These are phyloP conservation scores for Cylas formicarius DNA, from an alignment of 1,140 invertebrate species.

Conservation along the genomic window DNA sequence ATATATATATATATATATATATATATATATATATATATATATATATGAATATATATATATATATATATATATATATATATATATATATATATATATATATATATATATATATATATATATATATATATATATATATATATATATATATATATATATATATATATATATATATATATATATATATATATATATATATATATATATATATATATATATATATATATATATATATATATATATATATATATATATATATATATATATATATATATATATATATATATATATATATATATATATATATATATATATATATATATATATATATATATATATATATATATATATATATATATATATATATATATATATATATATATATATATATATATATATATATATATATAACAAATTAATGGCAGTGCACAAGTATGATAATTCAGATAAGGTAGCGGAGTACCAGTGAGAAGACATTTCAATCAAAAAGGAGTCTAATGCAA, in stretches of 20 bases:
- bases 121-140: constrained; percentile 7
- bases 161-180: constrained; percentile 6
- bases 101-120: constrained; percentile 7
- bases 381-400: constrained; percentile 3
- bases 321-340: constrained; percentile 7
- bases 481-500: too few relatives aligned
- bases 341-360: constrained; percentile 5
- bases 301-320: constrained; percentile 7
- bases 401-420: background rate
- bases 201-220: constrained; percentile 7
- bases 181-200: constrained; percentile 7
- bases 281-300: constrained; percentile 4
- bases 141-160: constrained; percentile 6
- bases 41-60: constrained; percentile 5
- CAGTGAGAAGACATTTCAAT: too few relatives aligned
- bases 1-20: constrained; percentile 7
- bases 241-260: constrained; percentile 3
- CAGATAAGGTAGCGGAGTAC: too few relatives aligned
- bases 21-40: constrained; percentile 7
- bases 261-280: constrained; percentile 3
- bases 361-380: constrained; percentile 1
- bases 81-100: constrained; percentile 7
- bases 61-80: constrained; percentile 7
- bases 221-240: constrained; percentile 2
- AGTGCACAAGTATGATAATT: too few relatives aligned